Conservation (phyloP, 2,888 invertebrate species). For the Phytoseiulus persimilis region DNA sequence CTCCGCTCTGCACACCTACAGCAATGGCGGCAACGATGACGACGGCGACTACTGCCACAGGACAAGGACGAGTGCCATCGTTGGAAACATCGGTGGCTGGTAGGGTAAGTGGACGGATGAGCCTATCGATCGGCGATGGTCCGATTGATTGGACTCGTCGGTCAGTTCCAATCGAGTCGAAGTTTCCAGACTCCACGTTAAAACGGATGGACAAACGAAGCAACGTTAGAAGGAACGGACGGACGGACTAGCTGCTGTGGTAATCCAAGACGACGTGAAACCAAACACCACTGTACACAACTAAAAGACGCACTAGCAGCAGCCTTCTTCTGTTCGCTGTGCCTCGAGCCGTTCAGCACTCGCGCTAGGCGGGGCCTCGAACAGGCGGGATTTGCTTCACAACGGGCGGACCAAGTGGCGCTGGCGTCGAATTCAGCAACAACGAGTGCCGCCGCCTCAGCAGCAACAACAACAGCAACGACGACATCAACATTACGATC, state of each 20-base stretch:
- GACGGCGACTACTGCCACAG: neutral
- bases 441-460: neutral
- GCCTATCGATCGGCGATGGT: neutral
- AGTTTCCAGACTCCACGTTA: neutral
- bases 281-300: slow-evolving; percentile 39
- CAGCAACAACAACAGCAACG: neutral
- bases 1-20: neutral
- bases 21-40: neutral
- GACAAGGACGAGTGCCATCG: neutral
- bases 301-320: slow-evolving; percentile 30
- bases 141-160: neutral
- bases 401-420: slow-evolving; percentile 29
- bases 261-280: slow-evolving; percentile 39
- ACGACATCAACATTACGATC: neutral
- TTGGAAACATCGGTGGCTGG: neutral
- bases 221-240: neutral
- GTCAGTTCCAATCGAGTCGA: neutral
- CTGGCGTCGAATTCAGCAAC: slow-evolving; percentile 11
- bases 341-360: slow-evolving; percentile 25
- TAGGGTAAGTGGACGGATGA: neutral
- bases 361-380: slow-evolving; percentile 21
- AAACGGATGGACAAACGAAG: neutral
- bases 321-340: slow-evolving; percentile 30
- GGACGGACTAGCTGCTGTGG: slow-evolving; percentile 9
- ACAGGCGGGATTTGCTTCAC: slow-evolving; percentile 6